Conservation (phyloP, 2,888 invertebrate genomes). For the Habroteleia sp. region DNA sequence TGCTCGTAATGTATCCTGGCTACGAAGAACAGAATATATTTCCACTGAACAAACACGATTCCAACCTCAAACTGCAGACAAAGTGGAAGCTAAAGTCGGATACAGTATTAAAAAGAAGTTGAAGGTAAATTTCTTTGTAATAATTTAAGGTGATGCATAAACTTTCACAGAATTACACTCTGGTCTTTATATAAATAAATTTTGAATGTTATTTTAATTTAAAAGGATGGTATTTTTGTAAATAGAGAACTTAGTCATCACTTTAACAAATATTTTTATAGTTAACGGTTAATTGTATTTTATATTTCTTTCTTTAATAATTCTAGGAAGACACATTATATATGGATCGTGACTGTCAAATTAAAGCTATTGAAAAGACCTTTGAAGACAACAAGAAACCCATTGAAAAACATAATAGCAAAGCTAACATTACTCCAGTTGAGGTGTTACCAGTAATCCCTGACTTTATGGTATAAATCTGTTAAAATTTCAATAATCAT, state of each 20-base stretch:
- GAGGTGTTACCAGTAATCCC: constrained; percentile 95
- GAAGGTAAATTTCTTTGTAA: constrained; percentile 81
- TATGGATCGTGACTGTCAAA: constrained; percentile 98
- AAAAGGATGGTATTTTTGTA: no score
- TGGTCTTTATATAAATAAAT: no score
- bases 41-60: constrained; percentile 99
- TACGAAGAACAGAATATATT: constrained; percentile 98
- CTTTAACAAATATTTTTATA: no score
- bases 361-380: constrained; percentile 98
- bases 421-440: constrained; percentile 95
- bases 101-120: constrained; percentile 97
- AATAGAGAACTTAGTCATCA: no score
- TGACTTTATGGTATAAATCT: constrained; percentile 89
- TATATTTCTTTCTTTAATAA: no score
- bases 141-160: no score
- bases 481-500: no score
- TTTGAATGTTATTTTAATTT: no score
- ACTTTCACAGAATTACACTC: no score
- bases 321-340: constrained; percentile 93
- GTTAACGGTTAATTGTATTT: no score
- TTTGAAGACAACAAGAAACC: constrained; percentile 94
- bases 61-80: constrained; percentile 97
- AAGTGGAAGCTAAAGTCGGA: constrained; percentile 99
- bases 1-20: constrained; percentile 98
- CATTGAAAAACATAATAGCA: constrained; percentile 96